phyloP scores from a whole-genome alignment of 2,888 invertebrate species.

The Volucella inanis region DNA sequence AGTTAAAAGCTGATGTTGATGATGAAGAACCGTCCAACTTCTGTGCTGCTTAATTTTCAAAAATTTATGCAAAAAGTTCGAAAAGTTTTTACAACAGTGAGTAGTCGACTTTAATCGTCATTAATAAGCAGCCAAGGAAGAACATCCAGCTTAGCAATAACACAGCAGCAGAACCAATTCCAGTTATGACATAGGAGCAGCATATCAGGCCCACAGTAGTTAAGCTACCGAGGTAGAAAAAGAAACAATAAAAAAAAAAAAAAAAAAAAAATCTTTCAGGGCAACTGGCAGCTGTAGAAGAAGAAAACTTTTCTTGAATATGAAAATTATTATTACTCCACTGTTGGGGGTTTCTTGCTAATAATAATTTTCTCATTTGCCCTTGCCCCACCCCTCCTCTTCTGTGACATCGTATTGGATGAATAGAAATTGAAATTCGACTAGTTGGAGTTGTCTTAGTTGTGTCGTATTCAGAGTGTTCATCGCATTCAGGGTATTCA shows the following conservation, averaged over 20 bases:
- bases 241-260: background rate
- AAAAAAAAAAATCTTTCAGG: background rate
- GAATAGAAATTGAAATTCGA: slow-evolving; percentile 69
- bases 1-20: slow-evolving; percentile 59
- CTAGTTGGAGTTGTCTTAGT: slow-evolving; percentile 2
- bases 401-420: slow-evolving; percentile 12
- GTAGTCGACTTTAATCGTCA: slow-evolving; percentile 73
- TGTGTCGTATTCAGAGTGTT: background rate
- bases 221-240: background rate
- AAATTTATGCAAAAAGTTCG: slow-evolving; percentile 72
- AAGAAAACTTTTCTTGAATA: slow-evolving; percentile 69
- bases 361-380: slow-evolving; percentile 70
- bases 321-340: slow-evolving; percentile 70
- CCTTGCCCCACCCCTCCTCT: background rate
- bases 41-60: slow-evolving; percentile 58
- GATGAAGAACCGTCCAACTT: slow-evolving; percentile 72
- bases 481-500: background rate
- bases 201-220: background rate
- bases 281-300: slow-evolving; percentile 20
- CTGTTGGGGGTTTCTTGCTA: slow-evolving; percentile 54
- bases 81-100: slow-evolving; percentile 63
- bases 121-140: slow-evolving; percentile 66
- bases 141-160: slow-evolving; percentile 63
- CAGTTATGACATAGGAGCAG: background rate
- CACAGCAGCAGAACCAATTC: slow-evolving; percentile 41